Base-by-base conservation (phyloP, 2,888 invertebrate genomes). In the Scotopteryx bipunctaria region DNA sequence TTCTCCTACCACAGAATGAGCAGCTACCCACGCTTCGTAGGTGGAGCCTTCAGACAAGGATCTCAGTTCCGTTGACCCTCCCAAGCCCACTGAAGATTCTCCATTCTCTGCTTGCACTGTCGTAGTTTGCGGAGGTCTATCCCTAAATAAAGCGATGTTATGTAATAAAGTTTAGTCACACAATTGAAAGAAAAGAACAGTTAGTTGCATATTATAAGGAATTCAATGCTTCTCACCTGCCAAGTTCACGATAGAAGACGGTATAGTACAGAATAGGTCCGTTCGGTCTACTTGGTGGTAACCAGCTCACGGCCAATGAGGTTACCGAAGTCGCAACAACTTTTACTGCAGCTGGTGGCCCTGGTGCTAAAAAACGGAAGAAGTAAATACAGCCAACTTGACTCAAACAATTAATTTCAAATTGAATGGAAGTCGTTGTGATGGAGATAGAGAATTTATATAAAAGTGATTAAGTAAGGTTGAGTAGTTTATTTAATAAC, bases 21-120 rank as follows among this genome's bases (percentile, higher is more conserved):
- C 96, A 0, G 96, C 94, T 1, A 97, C 95, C 95, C 96, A 96
- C 71, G 97, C 96, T 75, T 96, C 95, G 74, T 97, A 97, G 31
- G 94, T 92, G 64, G 95, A 93, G 64, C 94, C 93, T 76, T 95
- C 94, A 40, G 93, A 92, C 51, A 96, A 85, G 31, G 94, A 93
- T 19, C 94, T 86, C 29, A 94, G 88, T 78, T 95, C 95, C 54
- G 92, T 93, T 2, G 91, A 91, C 0, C 91, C 91, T 8, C 87
- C 91, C 2, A 91, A 63, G 3, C 91, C 91, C 0, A 91, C 85
- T 2, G 79, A 75, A 3, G 70, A 66, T 6, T 87, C 85, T 0
- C 69, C 64, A 4, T 86, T 86, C 56, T 87, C 86, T 0, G 85
- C 79, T 67, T 90, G 91, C 0, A 91, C 76, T 1, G 87, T 88